Base-by-base conservation (phyloP, 2,888 invertebrate species). In the Epiblema foenella region DNA sequence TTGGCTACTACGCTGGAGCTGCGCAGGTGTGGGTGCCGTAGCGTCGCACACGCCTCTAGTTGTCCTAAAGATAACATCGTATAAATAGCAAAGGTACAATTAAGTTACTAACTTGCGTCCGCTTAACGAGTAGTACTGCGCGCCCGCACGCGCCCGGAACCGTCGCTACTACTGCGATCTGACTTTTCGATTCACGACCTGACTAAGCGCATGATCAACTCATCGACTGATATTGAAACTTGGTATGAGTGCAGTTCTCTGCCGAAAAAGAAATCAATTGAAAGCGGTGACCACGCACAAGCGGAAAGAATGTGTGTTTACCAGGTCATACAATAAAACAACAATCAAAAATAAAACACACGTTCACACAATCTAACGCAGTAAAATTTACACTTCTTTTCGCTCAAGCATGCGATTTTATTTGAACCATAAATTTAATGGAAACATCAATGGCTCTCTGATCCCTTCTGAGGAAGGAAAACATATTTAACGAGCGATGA, bases 211-310 rank as follows among this genome's bases (percentile, higher is more conserved):
- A 72, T 70, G 64, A 63, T 74, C 15, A 54, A 66, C 68, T 57
- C 69, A 60, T 58, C 54, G 60, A 51, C 65, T 72, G 62, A 56
- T 59, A 59, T 60, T 67, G 11, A 39, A 57, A 49, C 49, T 64
- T 46, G 54, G 17, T n/a, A 64, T 46, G 64, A 51, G 58, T 42
- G 63, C 39, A 65, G 60, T 66, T 58, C 64, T 60, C 60, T 52
- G 69, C 66, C 66, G 65, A 42, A 72, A 73, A 72, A 73, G 12
- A 70, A 75, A 75, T 62, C 52, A 72, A 72, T 68, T 62, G 76
- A 85, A 93, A 93, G 93, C 93, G 81, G 93, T 93, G 93, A 90
- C 85, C 89, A 93, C 93, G 92, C 93, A 89, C 84, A 93, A 93
- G 93, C 93, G 92, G 91, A 92, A 92, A 91, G 91, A 91, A 92